These are phyloP conservation scores for Drosophila greeni DNA, from an alignment of 2,888 invertebrate species.

Conservation along the genomic window DNA sequence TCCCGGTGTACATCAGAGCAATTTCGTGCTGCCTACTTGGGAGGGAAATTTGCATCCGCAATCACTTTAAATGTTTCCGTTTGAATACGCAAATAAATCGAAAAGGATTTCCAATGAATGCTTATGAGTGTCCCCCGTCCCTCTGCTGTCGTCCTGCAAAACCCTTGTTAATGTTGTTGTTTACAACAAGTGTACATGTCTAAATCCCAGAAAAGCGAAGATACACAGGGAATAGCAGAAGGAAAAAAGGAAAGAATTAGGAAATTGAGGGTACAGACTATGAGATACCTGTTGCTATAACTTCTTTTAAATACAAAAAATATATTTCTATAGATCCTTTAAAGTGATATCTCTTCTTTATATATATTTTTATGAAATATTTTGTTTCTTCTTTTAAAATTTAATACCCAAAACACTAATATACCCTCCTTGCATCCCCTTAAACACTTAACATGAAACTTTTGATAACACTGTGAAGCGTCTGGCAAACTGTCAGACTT, in stretches of 20 bases:
- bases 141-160: slow-evolving; percentile 24
- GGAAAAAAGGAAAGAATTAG: slow-evolving; percentile 1
- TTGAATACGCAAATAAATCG: slow-evolving; percentile 75
- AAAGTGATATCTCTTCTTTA: neutral
- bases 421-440: neutral
- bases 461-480: slow-evolving; percentile 60
- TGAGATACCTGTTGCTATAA: neutral
- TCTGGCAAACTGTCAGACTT: slow-evolving; percentile 68
- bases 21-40: slow-evolving; percentile 51
- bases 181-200: slow-evolving; percentile 72
- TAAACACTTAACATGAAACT: slow-evolving; percentile 6
- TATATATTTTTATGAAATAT: neutral
- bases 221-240: slow-evolving; percentile 15
- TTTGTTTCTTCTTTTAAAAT: neutral
- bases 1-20: slow-evolving; percentile 43
- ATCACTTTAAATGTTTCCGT: slow-evolving; percentile 76
- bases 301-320: neutral
- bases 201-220: slow-evolving; percentile 50
- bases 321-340: neutral
- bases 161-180: slow-evolving; percentile 73
- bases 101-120: slow-evolving; percentile 72
- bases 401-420: too few relatives aligned
- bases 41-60: slow-evolving; percentile 69
- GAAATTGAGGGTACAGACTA: neutral
- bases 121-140: slow-evolving; percentile 60